Base-by-base conservation (phyloP, 2,888 invertebrate species). In the Drosophila affinis region DNA sequence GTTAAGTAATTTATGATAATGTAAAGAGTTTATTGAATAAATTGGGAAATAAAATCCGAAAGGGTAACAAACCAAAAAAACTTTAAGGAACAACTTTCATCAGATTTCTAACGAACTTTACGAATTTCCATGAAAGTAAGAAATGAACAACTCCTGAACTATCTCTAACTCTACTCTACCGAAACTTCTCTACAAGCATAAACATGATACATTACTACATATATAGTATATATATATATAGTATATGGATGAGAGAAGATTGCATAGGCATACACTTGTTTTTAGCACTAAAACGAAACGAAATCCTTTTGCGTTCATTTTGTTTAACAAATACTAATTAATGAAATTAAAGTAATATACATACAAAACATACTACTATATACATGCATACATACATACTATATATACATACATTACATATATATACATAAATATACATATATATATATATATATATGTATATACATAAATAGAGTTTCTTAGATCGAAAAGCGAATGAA, bases 11-110 rank as follows among this genome's bases (percentile, higher is more conserved):
- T 72, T 72, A 79, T 39, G 39, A 39, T 39, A 68, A 60, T 87
- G 76, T 87, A 88, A 87, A 85, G 88, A 76, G 88, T 88, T 86
- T 69, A 75, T 52, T 75, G 72, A 81, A 87, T 79, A 81, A 72
- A 72, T 63, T 72, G 55, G 75, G 72, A 67, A 71, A 79, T 21
- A 78, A 62, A 69, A 55, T 52, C 61, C 56, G 62, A 67, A 14
- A 62, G 49, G 24, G 56, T 54, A 60, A 57, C 44, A 32, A 27
- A 12, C 51, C 3, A 21, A 21, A 21, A 21, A 47, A 79, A 73
- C 60, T 56, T 51, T 53, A 32, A 59, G 63, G 63, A 46, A 57
- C 76, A 78, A 67, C 60, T 61, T 74, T 68, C 67, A 72, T 74
- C 63, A 61, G 44, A 68, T 54, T 71, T 57, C 57, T 64, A 75